Evolutionary conservation across 2,888 invertebrate species (phyloP).

Genomic region (Oligia fasciuncula): DNA sequence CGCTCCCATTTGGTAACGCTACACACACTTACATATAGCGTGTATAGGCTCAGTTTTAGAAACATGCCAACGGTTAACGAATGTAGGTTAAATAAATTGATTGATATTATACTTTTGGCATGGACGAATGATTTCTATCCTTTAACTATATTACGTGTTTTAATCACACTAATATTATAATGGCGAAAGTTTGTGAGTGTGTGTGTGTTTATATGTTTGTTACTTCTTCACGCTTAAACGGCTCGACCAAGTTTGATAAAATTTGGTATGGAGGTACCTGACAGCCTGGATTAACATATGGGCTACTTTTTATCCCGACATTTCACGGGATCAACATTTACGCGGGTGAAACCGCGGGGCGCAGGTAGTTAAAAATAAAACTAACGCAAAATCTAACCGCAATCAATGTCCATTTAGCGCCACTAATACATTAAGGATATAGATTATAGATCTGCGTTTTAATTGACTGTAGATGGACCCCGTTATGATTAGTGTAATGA

Average conservation of each 20-base stretch:
- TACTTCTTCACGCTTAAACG: too few relatives aligned
- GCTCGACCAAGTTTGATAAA: too few relatives aligned
- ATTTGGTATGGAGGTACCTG: too few relatives aligned
- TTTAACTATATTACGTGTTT: background rate
- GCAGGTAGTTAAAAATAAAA: background rate
- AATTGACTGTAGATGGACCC: conserved; percentile 66
- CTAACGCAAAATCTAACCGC: background rate
- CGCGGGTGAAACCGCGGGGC: too few relatives aligned
- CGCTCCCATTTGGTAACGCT: too few relatives aligned
- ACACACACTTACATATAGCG: too few relatives aligned
- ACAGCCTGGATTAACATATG: too few relatives aligned
- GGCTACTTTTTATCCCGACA: too few relatives aligned
- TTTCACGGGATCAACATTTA: too few relatives aligned
- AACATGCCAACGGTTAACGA: background rate
- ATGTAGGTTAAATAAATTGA: background rate
- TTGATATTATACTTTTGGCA: background rate
- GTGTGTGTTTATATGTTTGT: too few relatives aligned
- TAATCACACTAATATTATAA: too few relatives aligned
- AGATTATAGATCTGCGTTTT: conserved; percentile 42
- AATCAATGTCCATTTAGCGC: conserved; percentile 10
- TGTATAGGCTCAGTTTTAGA: background rate
- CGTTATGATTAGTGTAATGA: conserved; percentile 71
- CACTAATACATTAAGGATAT: conserved; percentile 29
- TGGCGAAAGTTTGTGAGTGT: too few relatives aligned
- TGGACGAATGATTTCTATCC: background rate